These are phyloP conservation scores for Melitaea cinxia DNA, from an alignment of 1,140 invertebrate genomes.

Conservation along the genomic window DNA sequence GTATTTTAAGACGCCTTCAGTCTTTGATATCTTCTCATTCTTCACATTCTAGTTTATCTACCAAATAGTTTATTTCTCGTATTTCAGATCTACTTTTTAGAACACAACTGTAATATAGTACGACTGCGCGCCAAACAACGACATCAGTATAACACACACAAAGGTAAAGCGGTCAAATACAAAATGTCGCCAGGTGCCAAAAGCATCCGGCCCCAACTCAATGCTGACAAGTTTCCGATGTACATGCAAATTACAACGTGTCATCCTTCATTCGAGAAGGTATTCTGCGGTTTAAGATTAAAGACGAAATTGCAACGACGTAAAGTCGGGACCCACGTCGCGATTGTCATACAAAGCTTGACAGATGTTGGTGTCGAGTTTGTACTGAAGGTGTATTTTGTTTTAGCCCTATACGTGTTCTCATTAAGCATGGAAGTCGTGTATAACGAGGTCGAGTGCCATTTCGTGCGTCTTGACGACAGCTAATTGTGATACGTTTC, in stretches of 20 bases:
- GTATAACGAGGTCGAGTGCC: constrained; percentile 18
- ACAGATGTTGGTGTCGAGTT: constrained; percentile 45
- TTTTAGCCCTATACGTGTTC: constrained; percentile 39
- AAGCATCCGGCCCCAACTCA: constrained; percentile 47
- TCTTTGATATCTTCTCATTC: background rate
- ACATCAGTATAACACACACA: background rate
- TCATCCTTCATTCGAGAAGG: constrained; percentile 25
- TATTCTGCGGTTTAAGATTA: constrained; percentile 37
- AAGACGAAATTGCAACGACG: constrained; percentile 37
- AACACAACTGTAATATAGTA: background rate
- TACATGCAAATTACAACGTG: constrained; percentile 56
- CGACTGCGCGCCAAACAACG: background rate
- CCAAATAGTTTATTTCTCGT: too few species aligned
- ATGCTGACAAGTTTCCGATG: constrained; percentile 54
- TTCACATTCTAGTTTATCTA: too few species aligned
- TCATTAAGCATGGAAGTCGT: constrained; percentile 38
- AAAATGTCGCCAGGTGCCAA: constrained; percentile 45
- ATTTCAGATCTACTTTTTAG: too few species aligned
- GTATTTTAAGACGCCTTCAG: constrained; percentile 6
- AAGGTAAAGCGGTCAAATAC: constrained; percentile 46
- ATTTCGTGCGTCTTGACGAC: constrained; percentile 18
- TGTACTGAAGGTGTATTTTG: constrained; percentile 43
- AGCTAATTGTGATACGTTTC: constrained; percentile 13
- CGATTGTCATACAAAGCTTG: constrained; percentile 44
- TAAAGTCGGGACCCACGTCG: constrained; percentile 37